These are phyloP conservation scores for Didymodactylos carnosus DNA, from an alignment of 2,888 invertebrate genomes.

Conservation along the genomic window DNA sequence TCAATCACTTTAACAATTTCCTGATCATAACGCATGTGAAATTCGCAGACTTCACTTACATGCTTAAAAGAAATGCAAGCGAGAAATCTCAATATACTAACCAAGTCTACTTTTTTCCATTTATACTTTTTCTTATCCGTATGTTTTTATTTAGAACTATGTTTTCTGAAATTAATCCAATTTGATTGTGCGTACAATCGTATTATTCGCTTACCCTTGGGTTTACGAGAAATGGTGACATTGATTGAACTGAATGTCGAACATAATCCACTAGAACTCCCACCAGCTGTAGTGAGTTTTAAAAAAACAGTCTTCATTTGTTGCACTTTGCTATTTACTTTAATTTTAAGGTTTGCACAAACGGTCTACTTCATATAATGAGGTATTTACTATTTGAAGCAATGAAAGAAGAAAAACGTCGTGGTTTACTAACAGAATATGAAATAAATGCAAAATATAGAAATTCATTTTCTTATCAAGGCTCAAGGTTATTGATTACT, in stretches of 20 bases:
- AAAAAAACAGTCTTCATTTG: not conserved
- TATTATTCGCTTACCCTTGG: conserved; percentile 46
- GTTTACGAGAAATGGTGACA: conserved; percentile 63
- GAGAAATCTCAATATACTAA: not conserved
- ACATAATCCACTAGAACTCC: conserved; percentile 72
- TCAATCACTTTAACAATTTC: no score
- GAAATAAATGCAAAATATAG: conserved; percentile 16
- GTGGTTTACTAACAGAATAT: conserved; percentile 25
- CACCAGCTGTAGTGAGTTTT: conserved; percentile 57
- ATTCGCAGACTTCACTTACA: no score
- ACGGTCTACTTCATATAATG: conserved; percentile 79
- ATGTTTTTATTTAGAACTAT: conserved; percentile 1
- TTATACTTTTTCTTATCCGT: not conserved
- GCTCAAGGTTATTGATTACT: not conserved
- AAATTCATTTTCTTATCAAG: not conserved
- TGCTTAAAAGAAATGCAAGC: no score
- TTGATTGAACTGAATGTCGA: conserved; percentile 61
- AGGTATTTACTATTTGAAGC: conserved; percentile 77
- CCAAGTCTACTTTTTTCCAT: not conserved
- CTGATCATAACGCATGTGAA: no score
- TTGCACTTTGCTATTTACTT: no score
- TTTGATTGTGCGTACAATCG: conserved; percentile 13
- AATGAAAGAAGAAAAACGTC: conserved; percentile 44
- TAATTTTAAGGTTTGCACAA: conserved; percentile 53
- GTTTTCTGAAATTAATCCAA: conserved; percentile 6